Conservation (phyloP, 2,888 invertebrate genomes). For the Amiota minor region DNA sequence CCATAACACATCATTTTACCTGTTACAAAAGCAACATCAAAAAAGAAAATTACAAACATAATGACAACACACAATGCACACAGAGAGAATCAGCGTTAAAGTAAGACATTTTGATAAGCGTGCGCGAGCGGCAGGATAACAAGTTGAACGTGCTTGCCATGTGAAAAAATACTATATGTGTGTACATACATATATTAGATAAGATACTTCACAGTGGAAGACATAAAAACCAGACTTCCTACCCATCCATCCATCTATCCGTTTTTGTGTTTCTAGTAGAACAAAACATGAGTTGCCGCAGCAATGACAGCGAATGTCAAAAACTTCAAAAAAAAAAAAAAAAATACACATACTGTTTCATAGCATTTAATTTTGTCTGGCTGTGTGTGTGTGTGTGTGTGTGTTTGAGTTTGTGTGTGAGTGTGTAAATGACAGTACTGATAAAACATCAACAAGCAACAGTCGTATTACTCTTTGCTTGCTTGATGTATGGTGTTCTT, state of each 20-base stretch:
- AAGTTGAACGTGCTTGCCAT: background rate
- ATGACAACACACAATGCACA: background rate
- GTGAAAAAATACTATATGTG: background rate
- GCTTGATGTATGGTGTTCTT: background rate
- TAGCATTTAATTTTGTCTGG: too few species aligned
- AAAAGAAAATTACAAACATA: background rate
- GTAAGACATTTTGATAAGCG: constrained; percentile 11
- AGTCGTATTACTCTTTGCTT: background rate
- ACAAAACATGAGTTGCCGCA: too few species aligned
- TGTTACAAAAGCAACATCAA: background rate
- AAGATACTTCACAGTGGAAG: too few species aligned
- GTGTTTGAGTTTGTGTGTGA: too few species aligned
- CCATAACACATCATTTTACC: background rate
- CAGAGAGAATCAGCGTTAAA: background rate
- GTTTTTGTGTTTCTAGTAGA: too few species aligned
- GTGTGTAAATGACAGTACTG: background rate
- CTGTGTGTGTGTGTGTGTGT: too few species aligned
- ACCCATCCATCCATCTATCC: too few species aligned
- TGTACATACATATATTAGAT: background rate
- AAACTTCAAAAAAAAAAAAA: too few species aligned
- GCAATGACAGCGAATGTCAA: too few species aligned
- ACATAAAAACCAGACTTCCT: too few species aligned
- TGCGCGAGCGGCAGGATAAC: background rate
- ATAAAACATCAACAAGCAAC: background rate
- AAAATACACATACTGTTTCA: too few species aligned